These are phyloP conservation scores for Drosophila birchii DNA, from an alignment of 2,888 invertebrate genomes.

Conservation along the genomic window DNA sequence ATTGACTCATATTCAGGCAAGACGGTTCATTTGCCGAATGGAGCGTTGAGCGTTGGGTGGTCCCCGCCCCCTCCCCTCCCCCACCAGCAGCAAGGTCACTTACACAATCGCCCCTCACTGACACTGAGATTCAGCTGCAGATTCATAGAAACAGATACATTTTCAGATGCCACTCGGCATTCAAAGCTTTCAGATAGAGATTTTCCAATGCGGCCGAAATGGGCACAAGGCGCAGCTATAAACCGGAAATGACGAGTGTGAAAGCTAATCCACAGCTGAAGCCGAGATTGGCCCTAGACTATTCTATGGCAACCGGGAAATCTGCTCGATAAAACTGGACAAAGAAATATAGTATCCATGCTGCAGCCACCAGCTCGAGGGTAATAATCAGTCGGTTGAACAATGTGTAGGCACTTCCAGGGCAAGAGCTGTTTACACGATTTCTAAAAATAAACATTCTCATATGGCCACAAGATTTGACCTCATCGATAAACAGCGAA, in stretches of 20 bases:
- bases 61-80: neutral
- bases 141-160: constrained; percentile 1
- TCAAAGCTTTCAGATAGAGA: constrained; percentile 9
- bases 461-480: constrained; percentile 13
- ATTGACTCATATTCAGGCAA: constrained; percentile 37
- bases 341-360: neutral
- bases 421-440: constrained; percentile 14
- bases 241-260: constrained; percentile 30
- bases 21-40: constrained; percentile 19
- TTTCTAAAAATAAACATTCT: constrained; percentile 31
- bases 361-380: neutral
- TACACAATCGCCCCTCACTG: constrained; percentile 23
- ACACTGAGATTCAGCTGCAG: constrained; percentile 7
- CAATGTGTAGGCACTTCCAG: neutral
- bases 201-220: constrained; percentile 13
- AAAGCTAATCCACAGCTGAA: constrained; percentile 2
- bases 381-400: constrained; percentile 6
- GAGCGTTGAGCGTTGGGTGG: neutral
- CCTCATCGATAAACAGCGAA: constrained; percentile 28
- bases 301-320: constrained; percentile 22
- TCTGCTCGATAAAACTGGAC: constrained; percentile 16
- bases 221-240: neutral
- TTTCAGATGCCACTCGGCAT: neutral
- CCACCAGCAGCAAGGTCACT: constrained; percentile 22
- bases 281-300: neutral